Percentiles rank a stretch among this genome's conserved stretches.
These are phyloP conservation scores for Caenorhabditis brenneri DNA, from an alignment of 1,140 invertebrate species.

Conservation along the genomic window DNA sequence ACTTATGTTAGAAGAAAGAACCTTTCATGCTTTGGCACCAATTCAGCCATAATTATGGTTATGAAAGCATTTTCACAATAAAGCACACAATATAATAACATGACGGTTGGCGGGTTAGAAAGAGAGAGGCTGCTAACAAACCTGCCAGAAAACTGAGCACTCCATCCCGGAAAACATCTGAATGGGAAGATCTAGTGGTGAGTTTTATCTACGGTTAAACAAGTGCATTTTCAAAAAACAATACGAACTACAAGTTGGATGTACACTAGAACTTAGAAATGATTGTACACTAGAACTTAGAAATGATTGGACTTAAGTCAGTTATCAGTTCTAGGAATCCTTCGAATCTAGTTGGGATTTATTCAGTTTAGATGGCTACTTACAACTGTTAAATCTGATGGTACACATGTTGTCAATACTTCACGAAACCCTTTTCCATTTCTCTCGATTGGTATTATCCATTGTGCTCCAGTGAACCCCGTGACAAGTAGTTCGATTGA, in stretches of 20 bases:
- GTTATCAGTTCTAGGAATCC: too few species aligned
- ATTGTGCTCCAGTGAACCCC: conserved; percentile 43
- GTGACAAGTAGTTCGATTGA: conserved; percentile 42
- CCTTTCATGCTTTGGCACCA: not conserved
- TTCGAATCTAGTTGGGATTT: too few species aligned
- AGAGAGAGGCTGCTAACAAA: not conserved
- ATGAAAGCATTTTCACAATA: not conserved
- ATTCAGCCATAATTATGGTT: not conserved
- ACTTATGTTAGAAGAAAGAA: too few species aligned
- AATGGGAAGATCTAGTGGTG: not conserved
- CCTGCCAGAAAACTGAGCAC: not conserved
- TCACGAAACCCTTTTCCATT: conserved; percentile 12
- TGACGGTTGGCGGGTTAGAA: not conserved
- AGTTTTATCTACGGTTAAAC: not conserved
- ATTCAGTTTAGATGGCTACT: too few species aligned
- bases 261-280: too few species aligned
- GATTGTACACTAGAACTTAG: not conserved
- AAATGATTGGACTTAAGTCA: not conserved
- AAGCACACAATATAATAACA: not conserved
- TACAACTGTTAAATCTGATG: conserved; percentile 34
- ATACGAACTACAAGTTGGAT: not conserved
- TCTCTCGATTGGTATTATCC: conserved; percentile 48
- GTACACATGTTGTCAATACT: conserved; percentile 35
- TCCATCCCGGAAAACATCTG: conserved; percentile 2
- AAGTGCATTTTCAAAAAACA: not conserved